phyloP scores from a whole-genome alignment of 2,113 vertebrate species.

The Thamnophis sirtalis region DNA sequence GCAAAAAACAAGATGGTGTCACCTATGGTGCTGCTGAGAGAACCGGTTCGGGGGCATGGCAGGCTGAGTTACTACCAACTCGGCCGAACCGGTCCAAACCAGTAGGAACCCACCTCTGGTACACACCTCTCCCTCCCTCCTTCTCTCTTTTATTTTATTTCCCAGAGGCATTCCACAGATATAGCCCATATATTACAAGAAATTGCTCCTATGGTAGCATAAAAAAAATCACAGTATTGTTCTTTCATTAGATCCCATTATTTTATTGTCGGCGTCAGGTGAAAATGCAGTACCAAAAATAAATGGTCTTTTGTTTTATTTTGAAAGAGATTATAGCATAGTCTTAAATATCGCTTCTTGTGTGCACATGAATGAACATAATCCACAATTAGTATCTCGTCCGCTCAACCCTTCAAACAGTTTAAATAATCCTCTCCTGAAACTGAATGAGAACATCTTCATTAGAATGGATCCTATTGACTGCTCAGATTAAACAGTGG shows the following conservation, averaged over 20 bases:
- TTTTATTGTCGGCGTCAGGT: neutral
- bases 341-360: neutral
- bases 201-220: neutral
- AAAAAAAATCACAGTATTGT: neutral
- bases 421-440: slow-evolving; percentile 37
- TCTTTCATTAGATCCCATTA: neutral
- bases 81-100: too few relatives aligned
- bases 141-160: neutral
- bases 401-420: slow-evolving; percentile 27
- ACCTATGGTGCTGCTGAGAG: too few relatives aligned
- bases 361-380: slow-evolving; percentile 30
- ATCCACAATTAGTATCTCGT: slow-evolving; percentile 21
- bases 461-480: slow-evolving; percentile 24
- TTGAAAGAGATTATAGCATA: neutral
- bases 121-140: neutral
- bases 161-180: neutral
- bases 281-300: neutral
- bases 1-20: too few relatives aligned
- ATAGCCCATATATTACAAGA: neutral
- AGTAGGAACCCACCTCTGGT: too few relatives aligned
- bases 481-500: slow-evolving; percentile 34
- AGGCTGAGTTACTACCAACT: too few relatives aligned
- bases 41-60: too few relatives aligned
- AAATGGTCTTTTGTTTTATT: neutral
- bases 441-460: slow-evolving; percentile 14